Base-by-base conservation (phyloP, 2,888 invertebrate species). In the Tinea semifulvella region DNA sequence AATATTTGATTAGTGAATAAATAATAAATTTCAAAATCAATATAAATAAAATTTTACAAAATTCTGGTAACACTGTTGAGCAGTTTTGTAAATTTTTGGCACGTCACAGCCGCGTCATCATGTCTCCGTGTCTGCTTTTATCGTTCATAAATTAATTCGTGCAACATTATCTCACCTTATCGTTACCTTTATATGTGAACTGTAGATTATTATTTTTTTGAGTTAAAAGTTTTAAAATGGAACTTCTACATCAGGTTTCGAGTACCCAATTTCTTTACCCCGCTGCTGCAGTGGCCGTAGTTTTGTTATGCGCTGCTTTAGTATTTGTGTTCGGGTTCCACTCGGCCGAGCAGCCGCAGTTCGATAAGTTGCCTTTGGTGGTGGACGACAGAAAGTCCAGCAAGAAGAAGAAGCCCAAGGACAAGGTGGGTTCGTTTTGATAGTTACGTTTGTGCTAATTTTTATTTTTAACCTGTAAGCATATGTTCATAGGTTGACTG, bases 301-400 rank as follows among this genome's bases (percentile, higher is more conserved):
- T 91, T 57, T 84, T 90, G 62, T 68, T 90, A 55, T 88, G 87
- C 65, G 89, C 89, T 53, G 80, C 89, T 53, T 75, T 91, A 55
- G 89, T 91, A 57, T 91, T 89, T 76, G 85, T 86, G 52, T 91
- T 90, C 69, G 91, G 91, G 50, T 90, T 92, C 74, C 89, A 88
- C 76, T 86, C 89, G 50, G 87, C 89, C 53, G 89, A 88, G 67
- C 90, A 91, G 73, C 92, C 92, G 61, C 89, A 90, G 61, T 90
- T 90, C 67, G 88, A 89, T 61, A 89, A 89, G 70, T 77, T 89
- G 50, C 84, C 86, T 31, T 68, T 83, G 53, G 72, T 80, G 52
- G 59, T 83, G 53, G 88, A 87, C 64, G 89, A 89, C 58, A 85
- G 85, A 65, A 89, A 88, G 74, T 80, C 84, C 56, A 85, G 71